Evolutionary conservation across 2,888 invertebrate species (phyloP).

Genomic region (Entomobrya proxima): DNA sequence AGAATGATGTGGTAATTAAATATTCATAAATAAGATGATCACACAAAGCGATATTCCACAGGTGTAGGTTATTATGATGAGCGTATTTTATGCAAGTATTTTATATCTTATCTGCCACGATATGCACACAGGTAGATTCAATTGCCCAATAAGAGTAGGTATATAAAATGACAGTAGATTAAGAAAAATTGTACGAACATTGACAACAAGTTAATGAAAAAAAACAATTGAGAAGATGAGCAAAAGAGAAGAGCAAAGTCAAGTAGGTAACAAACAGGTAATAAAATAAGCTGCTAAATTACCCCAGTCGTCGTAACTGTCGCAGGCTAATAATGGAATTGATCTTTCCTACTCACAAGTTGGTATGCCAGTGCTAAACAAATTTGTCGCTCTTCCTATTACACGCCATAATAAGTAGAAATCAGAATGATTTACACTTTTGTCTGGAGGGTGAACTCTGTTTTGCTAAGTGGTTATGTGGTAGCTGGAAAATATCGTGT

Average conservation of each 20-base stretch:
- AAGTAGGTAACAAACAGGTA: background rate
- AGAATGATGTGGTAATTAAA: constrained; percentile 24
- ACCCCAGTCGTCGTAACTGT: background rate
- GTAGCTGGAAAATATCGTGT: background rate
- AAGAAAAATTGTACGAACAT: background rate
- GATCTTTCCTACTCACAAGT: background rate
- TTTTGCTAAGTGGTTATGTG: background rate
- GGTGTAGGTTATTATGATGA: background rate
- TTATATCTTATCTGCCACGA: no score
- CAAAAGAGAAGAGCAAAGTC: background rate
- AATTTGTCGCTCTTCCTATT: background rate
- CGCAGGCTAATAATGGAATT: no score
- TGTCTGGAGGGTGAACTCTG: no score
- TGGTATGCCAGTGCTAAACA: background rate
- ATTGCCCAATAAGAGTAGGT: background rate
- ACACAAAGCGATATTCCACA: constrained; percentile 16
- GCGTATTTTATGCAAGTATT: background rate
- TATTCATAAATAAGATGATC: constrained; percentile 32
- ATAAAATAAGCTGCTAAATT: background rate
- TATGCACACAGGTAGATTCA: background rate
- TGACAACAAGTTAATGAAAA: background rate
- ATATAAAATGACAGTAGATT: background rate
- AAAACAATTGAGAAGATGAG: background rate
- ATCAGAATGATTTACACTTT: background rate
- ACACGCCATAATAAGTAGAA: background rate